phyloP scores from a whole-genome alignment of 2,113 vertebrate species.

The Cebus imitator region DNA sequence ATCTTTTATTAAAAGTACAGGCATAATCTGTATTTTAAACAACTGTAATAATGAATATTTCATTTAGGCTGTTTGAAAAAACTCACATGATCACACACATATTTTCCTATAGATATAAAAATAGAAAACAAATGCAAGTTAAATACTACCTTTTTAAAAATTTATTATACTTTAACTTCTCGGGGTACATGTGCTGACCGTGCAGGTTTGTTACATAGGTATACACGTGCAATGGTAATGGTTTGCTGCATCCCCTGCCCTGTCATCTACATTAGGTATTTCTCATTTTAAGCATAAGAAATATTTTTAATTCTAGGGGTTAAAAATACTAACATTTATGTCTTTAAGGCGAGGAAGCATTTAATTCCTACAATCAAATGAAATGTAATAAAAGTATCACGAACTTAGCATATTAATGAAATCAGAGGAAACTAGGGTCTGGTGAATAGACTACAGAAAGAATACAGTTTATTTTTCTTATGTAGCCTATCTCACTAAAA shows the following conservation, averaged over 20 bases:
- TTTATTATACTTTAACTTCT: too few species aligned
- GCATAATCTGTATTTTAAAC: not conserved
- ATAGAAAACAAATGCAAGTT: not conserved
- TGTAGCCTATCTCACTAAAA: constrained; percentile 42
- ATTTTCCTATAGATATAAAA: not conserved
- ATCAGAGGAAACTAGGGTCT: not conserved
- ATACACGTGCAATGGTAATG: too few species aligned
- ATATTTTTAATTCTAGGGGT: not conserved
- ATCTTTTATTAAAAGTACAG: constrained; percentile 16
- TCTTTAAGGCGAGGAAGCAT: not conserved
- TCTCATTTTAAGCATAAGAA: not conserved
- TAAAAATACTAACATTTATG: not conserved
- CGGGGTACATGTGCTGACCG: too few species aligned
- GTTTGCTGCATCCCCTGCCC: too few species aligned
- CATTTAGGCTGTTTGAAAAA: not conserved
- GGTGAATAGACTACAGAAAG: not conserved
- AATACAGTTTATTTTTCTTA: not conserved
- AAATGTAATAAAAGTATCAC: not conserved
- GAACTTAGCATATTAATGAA: not conserved
- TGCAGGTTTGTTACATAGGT: too few species aligned
- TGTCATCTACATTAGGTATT: too few species aligned
- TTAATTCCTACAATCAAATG: not conserved
- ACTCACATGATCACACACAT: not conserved
- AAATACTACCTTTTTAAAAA: not conserved
- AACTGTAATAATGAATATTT: not conserved